Evolutionary conservation across 2,888 invertebrate genomes (phyloP).

Genomic region (Synanthedon vespiformis): DNA sequence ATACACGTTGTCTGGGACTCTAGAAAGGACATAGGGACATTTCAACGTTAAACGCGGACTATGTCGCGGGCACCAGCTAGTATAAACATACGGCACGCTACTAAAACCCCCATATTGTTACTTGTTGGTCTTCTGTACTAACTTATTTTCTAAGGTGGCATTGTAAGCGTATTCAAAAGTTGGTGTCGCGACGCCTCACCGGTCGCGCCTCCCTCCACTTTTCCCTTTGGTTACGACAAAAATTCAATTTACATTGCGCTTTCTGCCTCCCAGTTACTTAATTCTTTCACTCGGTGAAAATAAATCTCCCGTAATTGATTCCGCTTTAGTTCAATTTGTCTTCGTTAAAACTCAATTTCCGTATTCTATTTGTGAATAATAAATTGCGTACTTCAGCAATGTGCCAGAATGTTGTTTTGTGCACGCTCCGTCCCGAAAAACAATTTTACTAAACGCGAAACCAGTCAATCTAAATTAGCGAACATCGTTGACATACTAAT

Average conservation of each 20-base stretch:
- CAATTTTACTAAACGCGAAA: constrained; percentile 38
- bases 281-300: constrained; percentile 60
- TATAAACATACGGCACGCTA: too few species aligned
- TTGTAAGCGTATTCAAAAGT: background rate
- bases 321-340: constrained; percentile 67
- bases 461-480: constrained; percentile 58
- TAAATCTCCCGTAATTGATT: constrained; percentile 67
- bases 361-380: constrained; percentile 66
- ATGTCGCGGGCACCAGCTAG: too few species aligned
- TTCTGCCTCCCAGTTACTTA: constrained; percentile 55
- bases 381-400: constrained; percentile 56
- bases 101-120: too few species aligned
- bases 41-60: too few species aligned
- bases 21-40: too few species aligned
- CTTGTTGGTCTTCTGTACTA: background rate
- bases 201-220: background rate
- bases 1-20: too few species aligned
- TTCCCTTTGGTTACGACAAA: constrained; percentile 24
- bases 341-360: constrained; percentile 68
- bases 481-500: constrained; percentile 20
- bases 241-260: constrained; percentile 59
- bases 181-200: background rate
- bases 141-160: background rate
- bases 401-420: constrained; percentile 41
- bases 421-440: constrained; percentile 28